Conservation (phyloP, 2,888 invertebrate genomes). For the Desoria tigrina region DNA sequence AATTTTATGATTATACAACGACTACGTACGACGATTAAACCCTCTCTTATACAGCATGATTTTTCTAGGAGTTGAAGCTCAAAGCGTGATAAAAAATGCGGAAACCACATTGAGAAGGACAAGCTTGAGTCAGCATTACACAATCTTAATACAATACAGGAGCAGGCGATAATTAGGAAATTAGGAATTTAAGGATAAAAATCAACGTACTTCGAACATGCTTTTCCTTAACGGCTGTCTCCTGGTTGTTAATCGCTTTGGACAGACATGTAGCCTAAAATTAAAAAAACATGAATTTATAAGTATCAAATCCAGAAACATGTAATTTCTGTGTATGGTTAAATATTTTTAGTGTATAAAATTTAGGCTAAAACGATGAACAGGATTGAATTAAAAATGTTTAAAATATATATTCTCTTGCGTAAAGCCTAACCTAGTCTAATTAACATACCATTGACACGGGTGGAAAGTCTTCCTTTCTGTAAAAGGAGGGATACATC, state of each 20-base stretch:
- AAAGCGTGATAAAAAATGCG: too few species aligned
- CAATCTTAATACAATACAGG: too few species aligned
- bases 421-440: neutral
- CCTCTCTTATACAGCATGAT: too few species aligned
- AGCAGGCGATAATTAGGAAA: too few species aligned
- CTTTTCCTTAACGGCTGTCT: constrained; percentile 96
- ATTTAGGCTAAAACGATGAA: neutral
- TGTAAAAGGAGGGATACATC: constrained; percentile 29
- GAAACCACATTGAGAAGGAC: too few species aligned
- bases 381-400: neutral
- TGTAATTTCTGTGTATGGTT: neutral
- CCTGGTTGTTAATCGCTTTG: constrained; percentile 89
- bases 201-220: constrained; percentile 77
- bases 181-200: neutral
- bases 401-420: too few species aligned
- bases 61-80: too few species aligned
- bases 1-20: too few species aligned
- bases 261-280: constrained; percentile 79
- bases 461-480: constrained; percentile 43
- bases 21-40: too few species aligned
- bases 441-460: constrained; percentile 23
- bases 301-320: neutral
- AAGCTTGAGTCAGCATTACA: too few species aligned
- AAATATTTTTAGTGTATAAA: too few species aligned
- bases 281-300: neutral